Evolutionary conservation across 2,797 vertebrate genomes (phyloP).

Genomic region (Xerus rutilus): DNA sequence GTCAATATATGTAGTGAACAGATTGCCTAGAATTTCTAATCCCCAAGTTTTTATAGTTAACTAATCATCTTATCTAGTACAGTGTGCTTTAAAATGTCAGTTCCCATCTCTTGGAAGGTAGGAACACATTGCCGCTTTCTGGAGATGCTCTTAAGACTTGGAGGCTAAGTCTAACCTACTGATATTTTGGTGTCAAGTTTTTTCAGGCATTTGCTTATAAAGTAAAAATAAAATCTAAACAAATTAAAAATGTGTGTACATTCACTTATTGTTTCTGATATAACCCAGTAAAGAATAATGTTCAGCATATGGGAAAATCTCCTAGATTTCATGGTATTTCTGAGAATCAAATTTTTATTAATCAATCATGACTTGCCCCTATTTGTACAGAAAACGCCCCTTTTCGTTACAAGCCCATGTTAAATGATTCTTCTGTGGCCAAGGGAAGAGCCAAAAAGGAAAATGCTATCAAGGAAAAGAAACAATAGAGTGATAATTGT

Average conservation of each 20-base stretch:
- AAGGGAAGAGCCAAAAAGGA: neutral
- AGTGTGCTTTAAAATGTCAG: neutral
- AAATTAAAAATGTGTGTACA: neutral
- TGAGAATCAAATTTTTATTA: slow-evolving; percentile 40
- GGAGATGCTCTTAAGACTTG: neutral
- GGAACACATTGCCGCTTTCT: slow-evolving; percentile 14
- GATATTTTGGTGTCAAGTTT: slow-evolving; percentile 17
- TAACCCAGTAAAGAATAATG: slow-evolving; percentile 21
- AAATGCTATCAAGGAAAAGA: neutral
- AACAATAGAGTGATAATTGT: neutral
- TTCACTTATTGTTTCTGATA: neutral
- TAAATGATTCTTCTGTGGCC: neutral
- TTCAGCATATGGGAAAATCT: neutral
- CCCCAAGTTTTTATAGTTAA: neutral
- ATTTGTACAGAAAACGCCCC: neutral
- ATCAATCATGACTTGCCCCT: neutral
- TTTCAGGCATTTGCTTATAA: neutral
- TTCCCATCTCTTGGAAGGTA: neutral
- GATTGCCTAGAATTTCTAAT: slow-evolving; percentile 6
- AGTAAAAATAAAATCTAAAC: neutral
- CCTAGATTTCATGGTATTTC: slow-evolving; percentile 7
- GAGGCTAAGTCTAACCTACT: neutral
- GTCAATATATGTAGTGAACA: neutral
- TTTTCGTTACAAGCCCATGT: neutral
- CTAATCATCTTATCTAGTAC: slow-evolving; percentile 20